A percentile compares a stretch with the other conserved stretches of the same genome.
Evolutionary conservation across 2,797 vertebrate genomes (phyloP).

Genomic region (Mus minutoides): DNA sequence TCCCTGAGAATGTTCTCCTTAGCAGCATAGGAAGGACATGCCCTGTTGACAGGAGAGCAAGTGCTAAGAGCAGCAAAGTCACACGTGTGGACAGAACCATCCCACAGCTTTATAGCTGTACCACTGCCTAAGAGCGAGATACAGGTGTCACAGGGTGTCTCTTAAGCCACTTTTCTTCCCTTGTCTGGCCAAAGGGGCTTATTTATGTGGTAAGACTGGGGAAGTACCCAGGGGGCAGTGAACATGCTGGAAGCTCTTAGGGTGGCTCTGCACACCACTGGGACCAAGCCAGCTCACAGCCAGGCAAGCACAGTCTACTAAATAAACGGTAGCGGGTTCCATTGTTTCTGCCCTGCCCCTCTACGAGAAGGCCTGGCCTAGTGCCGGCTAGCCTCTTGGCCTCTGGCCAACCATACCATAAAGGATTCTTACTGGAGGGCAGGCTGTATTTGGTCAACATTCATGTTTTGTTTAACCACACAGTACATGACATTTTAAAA

Average conservation of each 20-base stretch:
- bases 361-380: neutral
- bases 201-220: neutral
- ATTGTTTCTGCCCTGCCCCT: neutral
- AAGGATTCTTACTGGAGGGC: slow-evolving; percentile 17
- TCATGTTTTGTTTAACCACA: slow-evolving; percentile 75
- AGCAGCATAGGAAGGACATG: neutral
- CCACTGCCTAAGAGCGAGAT: neutral
- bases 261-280: neutral
- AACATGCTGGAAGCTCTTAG: neutral
- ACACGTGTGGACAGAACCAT: neutral
- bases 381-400: neutral
- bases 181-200: neutral
- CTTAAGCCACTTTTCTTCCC: neutral
- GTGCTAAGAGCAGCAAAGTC: neutral
- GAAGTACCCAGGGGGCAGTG: neutral
- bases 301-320: accelerated
- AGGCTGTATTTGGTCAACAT: slow-evolving; percentile 75
- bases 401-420: neutral
- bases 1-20: neutral
- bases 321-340: accelerated
- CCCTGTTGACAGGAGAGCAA: neutral
- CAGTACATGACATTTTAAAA: slow-evolving; percentile 71
- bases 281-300: neutral
- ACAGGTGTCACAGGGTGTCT: neutral
- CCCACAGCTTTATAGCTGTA: neutral